phyloP scores from a whole-genome alignment of 2,797 vertebrate species.

The Steatocranus sp. region DNA sequence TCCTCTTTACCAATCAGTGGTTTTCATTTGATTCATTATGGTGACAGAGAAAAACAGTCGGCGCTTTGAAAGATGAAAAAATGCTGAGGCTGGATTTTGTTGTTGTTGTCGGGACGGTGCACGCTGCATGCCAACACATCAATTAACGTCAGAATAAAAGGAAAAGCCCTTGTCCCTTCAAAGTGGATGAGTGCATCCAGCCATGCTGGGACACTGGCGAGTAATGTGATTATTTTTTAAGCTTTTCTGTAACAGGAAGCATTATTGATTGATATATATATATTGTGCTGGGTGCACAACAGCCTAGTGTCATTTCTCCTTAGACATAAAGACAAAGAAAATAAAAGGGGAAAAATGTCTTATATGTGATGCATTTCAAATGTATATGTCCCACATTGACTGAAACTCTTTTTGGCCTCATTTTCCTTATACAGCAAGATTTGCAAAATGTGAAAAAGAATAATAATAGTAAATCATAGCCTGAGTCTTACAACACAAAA shows the following conservation, averaged over 20 bases:
- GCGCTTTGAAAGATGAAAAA: not conserved
- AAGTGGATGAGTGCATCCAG: not conserved
- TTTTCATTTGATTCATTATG: not conserved
- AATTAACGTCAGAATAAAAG: slow-evolving; percentile 3
- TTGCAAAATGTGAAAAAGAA: not conserved
- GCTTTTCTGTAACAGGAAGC: not conserved
- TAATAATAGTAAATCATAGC: not conserved
- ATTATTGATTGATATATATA: not conserved
- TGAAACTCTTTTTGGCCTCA: not conserved
- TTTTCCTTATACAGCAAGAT: not conserved
- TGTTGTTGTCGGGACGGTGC: slow-evolving; percentile 9
- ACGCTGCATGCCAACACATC: slow-evolving; percentile 35
- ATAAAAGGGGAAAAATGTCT: rapidly evolving
- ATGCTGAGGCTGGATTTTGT: slow-evolving; percentile 30
- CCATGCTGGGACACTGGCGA: not conserved
- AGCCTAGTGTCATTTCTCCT: not conserved
- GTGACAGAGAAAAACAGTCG: not conserved
- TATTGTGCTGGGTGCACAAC: not conserved
- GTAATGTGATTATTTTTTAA: not conserved
- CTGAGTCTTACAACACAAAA: not conserved
- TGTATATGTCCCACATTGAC: not conserved
- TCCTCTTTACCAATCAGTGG: not conserved
- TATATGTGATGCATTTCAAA: not conserved
- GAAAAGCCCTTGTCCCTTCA: not conserved
- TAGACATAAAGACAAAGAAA: not conserved